Conservation (phyloP, 2,113 vertebrate species). For the Silurus meridionalis region DNA sequence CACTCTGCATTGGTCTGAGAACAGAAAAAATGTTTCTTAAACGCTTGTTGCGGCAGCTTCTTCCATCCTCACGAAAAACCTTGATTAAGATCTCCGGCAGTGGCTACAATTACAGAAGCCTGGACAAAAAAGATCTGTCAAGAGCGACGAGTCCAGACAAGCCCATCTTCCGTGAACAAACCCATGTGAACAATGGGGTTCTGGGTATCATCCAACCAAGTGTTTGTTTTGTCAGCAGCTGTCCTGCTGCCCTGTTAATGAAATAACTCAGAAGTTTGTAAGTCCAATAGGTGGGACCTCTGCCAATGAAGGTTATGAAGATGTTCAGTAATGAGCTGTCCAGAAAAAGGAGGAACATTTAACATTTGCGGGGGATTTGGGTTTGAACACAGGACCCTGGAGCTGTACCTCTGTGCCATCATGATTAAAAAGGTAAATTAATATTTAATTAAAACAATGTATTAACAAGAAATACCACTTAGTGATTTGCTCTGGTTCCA, state of each 20-base stretch:
- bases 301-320: neutral
- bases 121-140: constrained; percentile 8
- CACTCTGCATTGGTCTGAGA: neutral
- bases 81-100: constrained; percentile 38
- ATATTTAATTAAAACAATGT: neutral
- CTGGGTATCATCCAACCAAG: constrained; percentile 10
- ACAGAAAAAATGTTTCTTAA: constrained; percentile 40
- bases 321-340: constrained; percentile 17
- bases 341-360: neutral
- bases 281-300: neutral
- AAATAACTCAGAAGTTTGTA: constrained; percentile 17
- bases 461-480: neutral
- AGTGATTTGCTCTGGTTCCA: neutral
- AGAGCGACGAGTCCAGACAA: neutral
- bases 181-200: neutral
- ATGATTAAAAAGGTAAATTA: neutral
- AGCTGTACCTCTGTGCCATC: neutral
- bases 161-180: neutral
- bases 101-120: constrained; percentile 34
- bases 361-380: neutral
- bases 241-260: constrained; percentile 28
- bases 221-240: constrained; percentile 35
- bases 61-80: constrained; percentile 9
- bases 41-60: constrained; percentile 26
- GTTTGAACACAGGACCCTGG: neutral